These are phyloP conservation scores for Folsomia manolachei DNA, from an alignment of 2,888 invertebrate genomes.

Conservation along the genomic window DNA sequence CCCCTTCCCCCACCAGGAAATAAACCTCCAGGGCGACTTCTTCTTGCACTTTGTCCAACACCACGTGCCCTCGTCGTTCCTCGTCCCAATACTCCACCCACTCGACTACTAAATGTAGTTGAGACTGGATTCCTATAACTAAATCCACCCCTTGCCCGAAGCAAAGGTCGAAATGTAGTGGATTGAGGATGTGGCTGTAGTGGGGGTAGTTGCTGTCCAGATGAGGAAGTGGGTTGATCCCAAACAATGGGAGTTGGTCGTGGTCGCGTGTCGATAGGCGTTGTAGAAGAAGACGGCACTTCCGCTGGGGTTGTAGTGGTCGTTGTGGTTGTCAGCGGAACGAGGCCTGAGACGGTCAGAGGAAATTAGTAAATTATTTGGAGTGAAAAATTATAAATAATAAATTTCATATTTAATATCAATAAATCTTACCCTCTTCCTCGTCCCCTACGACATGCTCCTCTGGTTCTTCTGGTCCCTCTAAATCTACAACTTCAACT, in stretches of 20 bases:
- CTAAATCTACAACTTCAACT: slow-evolving; percentile 33
- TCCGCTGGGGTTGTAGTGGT: neutral
- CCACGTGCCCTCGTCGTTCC: slow-evolving; percentile 26
- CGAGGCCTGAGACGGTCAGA: no score
- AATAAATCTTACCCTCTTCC: slow-evolving; percentile 40
- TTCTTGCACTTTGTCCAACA: slow-evolving; percentile 43
- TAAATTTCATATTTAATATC: neutral
- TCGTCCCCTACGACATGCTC: slow-evolving; percentile 47
- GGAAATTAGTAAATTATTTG: no score
- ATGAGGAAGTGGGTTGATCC: slow-evolving; percentile 50
- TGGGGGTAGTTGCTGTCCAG: slow-evolving; percentile 17
- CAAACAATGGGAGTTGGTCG: slow-evolving; percentile 49
- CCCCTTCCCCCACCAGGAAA: neutral
- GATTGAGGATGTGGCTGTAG: slow-evolving; percentile 25
- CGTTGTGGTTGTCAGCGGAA: neutral
- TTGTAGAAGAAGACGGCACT: slow-evolving; percentile 14
- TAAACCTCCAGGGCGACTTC: slow-evolving; percentile 43
- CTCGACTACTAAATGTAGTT: slow-evolving; percentile 22
- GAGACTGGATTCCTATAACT: slow-evolving; percentile 28
- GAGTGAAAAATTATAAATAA: neutral
- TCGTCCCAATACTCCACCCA: slow-evolving; percentile 37
- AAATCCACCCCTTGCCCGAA: slow-evolving; percentile 20
- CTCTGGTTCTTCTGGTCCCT: slow-evolving; percentile 34
- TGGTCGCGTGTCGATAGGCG: slow-evolving; percentile 29
- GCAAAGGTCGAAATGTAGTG: slow-evolving; percentile 25